Conservation (phyloP, 2,113 vertebrate genomes). For the Hiodon alosoides region DNA sequence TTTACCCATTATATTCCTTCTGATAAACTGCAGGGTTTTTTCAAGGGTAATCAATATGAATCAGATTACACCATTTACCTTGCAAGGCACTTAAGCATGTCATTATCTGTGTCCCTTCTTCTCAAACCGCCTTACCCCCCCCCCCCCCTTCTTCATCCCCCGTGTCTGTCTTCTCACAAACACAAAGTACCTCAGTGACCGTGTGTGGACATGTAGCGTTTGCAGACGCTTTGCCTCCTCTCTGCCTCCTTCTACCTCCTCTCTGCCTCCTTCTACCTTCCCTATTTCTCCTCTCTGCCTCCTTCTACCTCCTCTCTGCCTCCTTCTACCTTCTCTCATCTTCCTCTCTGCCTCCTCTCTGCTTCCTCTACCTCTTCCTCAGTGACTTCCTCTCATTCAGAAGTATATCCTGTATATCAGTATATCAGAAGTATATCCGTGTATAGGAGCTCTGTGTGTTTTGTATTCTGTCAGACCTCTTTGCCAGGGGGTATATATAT, state of each 20-base stretch:
- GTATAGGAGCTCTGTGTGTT: not conserved
- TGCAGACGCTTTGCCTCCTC: not conserved
- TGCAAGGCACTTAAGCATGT: not conserved
- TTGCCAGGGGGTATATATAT: not conserved
- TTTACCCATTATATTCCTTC: not conserved
- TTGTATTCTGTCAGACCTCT: too few species aligned
- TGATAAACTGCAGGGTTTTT: not conserved
- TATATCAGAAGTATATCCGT: not conserved
- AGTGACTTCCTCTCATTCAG: not conserved
- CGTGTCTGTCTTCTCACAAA: not conserved
- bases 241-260: not conserved
- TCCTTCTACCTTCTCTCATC: not conserved
- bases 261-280: not conserved
- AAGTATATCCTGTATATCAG: not conserved
- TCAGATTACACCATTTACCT: slow-evolving; percentile 19
- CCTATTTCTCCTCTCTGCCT: not conserved
- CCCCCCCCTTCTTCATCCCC: not conserved
- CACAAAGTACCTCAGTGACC: not conserved
- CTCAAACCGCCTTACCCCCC: not conserved
- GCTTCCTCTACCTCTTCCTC: not conserved
- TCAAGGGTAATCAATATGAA: slow-evolving; percentile 13
- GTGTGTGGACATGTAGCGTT: not conserved
- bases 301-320: not conserved
- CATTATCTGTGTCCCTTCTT: not conserved
- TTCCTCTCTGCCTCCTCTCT: not conserved